Conservation (phyloP, 1,140 invertebrate species). For the Centruroides sculpturatus region DNA sequence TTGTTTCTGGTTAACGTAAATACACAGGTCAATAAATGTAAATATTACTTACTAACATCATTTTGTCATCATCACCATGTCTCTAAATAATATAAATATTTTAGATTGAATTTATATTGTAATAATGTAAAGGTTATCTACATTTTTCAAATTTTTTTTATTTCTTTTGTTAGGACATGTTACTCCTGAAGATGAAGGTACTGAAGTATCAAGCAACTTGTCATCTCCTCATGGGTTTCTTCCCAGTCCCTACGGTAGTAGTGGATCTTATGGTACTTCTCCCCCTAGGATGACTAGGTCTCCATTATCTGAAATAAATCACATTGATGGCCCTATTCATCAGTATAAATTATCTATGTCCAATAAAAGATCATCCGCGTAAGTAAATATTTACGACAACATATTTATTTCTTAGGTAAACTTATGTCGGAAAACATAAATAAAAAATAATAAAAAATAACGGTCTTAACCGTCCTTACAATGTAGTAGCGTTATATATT, state of each 20-base stretch:
- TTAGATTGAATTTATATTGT: too few species aligned
- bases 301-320: not conserved
- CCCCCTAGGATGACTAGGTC: not conserved
- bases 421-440: too few species aligned
- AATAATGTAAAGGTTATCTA: too few species aligned
- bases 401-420: too few species aligned
- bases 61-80: too few species aligned
- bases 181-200: not conserved
- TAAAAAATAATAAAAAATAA: too few species aligned
- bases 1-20: too few species aligned
- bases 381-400: not conserved
- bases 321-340: not conserved
- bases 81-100: not conserved
- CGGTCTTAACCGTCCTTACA: too few species aligned
- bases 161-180: not conserved
- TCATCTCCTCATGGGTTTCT: constrained; percentile 10
- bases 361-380: not conserved
- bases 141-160: not conserved
- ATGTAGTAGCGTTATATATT: too few species aligned
- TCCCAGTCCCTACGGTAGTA: not conserved
- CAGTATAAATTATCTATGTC: not conserved
- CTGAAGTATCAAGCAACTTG: constrained; percentile 1
- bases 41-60: too few species aligned
- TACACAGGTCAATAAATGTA: too few species aligned
- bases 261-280: not conserved